phyloP scores from a whole-genome alignment of 2,113 vertebrate species.

The Phrynosoma blainvillii region DNA sequence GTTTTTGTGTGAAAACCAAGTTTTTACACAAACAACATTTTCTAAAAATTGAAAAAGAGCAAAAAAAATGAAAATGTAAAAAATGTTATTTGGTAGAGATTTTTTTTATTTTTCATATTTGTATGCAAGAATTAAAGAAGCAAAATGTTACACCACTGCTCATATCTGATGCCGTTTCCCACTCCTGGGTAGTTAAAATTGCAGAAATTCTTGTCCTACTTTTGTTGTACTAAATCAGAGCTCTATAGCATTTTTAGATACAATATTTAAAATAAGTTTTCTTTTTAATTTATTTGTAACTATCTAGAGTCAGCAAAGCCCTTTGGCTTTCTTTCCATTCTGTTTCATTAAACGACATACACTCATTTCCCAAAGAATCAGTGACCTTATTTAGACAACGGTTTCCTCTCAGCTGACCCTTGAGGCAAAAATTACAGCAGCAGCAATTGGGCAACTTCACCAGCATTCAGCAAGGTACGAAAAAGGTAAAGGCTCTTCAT shows the following conservation, averaged over 20 bases:
- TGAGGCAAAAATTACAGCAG: slow-evolving; percentile 67
- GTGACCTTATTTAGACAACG: slow-evolving; percentile 67
- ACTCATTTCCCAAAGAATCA: slow-evolving; percentile 18
- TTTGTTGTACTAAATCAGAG: slow-evolving; percentile 21
- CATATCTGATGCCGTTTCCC: too few species aligned
- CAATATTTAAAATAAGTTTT: slow-evolving; percentile 52
- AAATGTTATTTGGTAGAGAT: too few species aligned
- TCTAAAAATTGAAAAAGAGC: too few species aligned
- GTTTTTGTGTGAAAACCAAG: too few species aligned
- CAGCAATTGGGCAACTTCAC: slow-evolving; percentile 64
- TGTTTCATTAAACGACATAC: slow-evolving; percentile 56
- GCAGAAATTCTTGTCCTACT: background rate
- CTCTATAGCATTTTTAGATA: slow-evolving; percentile 46
- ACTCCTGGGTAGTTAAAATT: background rate
- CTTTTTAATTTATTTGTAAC: slow-evolving; percentile 52
- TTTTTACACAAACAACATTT: too few species aligned
- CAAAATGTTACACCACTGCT: too few species aligned
- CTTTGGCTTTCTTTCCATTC: slow-evolving; percentile 39
- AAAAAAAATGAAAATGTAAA: too few species aligned
- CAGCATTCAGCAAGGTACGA: slow-evolving; percentile 59
- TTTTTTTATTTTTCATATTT: too few species aligned
- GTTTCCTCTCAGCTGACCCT: slow-evolving; percentile 60
- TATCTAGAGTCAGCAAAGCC: slow-evolving; percentile 42
- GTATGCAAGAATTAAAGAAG: too few species aligned
- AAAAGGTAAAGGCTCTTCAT: slow-evolving; percentile 62